These are phyloP conservation scores for Halichoerus grypus DNA, from an alignment of 2,113 vertebrate genomes.

Conservation along the genomic window DNA sequence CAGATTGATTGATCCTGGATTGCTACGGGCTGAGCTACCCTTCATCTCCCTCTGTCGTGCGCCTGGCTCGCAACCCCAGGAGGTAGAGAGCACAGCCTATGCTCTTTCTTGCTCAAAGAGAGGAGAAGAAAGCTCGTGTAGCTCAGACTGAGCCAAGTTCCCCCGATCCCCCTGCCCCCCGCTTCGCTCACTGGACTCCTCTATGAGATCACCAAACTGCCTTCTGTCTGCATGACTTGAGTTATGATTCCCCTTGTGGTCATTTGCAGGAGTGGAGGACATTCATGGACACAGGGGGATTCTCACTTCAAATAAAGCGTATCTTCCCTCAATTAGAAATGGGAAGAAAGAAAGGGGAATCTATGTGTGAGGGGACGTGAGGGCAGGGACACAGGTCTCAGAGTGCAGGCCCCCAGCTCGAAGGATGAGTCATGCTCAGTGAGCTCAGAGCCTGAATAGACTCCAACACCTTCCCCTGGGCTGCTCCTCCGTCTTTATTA, in stretches of 20 bases:
- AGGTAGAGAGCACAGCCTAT: accelerated
- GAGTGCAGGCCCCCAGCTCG: slow-evolving; percentile 49
- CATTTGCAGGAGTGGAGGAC: slow-evolving; percentile 70
- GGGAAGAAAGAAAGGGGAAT: not conserved
- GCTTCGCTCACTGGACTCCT: not conserved
- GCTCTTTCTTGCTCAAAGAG: not conserved
- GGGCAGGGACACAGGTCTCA: slow-evolving; percentile 51
- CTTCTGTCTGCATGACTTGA: slow-evolving; percentile 70
- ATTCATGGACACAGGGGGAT: slow-evolving; percentile 57
- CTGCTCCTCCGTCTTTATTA: slow-evolving; percentile 65
- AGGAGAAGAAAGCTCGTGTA: not conserved
- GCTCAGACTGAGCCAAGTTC: not conserved
- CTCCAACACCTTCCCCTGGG: slow-evolving; percentile 76
- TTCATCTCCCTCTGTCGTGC: not conserved
- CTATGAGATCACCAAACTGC: slow-evolving; percentile 68
- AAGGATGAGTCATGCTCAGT: slow-evolving; percentile 76
- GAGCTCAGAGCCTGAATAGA: slow-evolving; percentile 79
- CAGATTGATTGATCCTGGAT: slow-evolving; percentile 61
- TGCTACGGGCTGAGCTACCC: not conserved
- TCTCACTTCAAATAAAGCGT: slow-evolving; percentile 76
- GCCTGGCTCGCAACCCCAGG: not conserved
- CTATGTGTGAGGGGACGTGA: not conserved
- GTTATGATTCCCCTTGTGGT: slow-evolving; percentile 66
- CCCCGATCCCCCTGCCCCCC: not conserved
- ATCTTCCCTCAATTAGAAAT: slow-evolving; percentile 75